Conservation (phyloP, 2,113 vertebrate genomes). For the Hypanus sabinus region DNA sequence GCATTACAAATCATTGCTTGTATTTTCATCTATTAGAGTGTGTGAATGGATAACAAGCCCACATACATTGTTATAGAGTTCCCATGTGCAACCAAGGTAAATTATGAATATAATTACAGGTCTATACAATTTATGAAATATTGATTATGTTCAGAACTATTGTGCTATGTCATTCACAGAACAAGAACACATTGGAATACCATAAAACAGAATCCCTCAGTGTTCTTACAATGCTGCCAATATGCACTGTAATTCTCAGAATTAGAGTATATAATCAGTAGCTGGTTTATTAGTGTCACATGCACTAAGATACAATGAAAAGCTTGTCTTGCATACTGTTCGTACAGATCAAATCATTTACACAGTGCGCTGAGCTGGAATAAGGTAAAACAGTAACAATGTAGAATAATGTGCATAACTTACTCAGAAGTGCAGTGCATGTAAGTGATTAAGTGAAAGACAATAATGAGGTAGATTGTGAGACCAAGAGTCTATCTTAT, state of each 20-base stretch:
- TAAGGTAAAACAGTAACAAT: too few species aligned
- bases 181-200: not conserved
- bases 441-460: too few species aligned
- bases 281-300: too few species aligned
- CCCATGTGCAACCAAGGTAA: not conserved
- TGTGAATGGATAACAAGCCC: not conserved
- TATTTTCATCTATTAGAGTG: not conserved
- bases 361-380: too few species aligned
- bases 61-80: not conserved
- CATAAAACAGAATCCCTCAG: not conserved
- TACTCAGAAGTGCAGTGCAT: too few species aligned
- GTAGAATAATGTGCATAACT: too few species aligned
- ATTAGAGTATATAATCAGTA: not conserved
- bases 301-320: too few species aligned
- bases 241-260: not conserved
- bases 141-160: not conserved
- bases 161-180: not conserved
- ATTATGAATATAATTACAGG: slow-evolving; percentile 33
- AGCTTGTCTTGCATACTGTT: too few species aligned
- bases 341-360: too few species aligned
- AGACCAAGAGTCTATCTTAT: too few species aligned
- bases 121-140: slow-evolving; percentile 19
- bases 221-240: not conserved
- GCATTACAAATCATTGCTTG: slow-evolving; percentile 22
- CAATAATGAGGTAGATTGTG: too few species aligned